phyloP scores from a whole-genome alignment of 2,113 vertebrate genomes.

The Psilopogon haemacephalus region DNA sequence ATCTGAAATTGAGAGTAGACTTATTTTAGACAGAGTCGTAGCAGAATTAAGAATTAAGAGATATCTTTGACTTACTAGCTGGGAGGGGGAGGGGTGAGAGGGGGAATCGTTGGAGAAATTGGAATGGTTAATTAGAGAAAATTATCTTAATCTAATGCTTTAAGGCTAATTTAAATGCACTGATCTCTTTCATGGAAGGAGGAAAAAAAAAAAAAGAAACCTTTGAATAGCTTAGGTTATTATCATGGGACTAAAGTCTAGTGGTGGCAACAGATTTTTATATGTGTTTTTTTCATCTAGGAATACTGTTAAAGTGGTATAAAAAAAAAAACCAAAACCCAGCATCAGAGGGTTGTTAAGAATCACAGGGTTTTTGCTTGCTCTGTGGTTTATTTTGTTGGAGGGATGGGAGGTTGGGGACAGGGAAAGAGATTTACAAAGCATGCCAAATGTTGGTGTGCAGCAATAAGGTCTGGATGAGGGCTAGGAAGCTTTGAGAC shows the following conservation, averaged over 20 bases:
- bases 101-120: conserved; percentile 39
- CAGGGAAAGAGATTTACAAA: background rate
- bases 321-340: too few relatives aligned
- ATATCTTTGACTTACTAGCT: conserved; percentile 30
- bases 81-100: too few relatives aligned
- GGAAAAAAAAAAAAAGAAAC: background rate
- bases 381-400: rapidly evolving
- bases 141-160: conserved; percentile 52
- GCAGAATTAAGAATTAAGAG: conserved; percentile 41
- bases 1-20: background rate
- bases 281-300: background rate
- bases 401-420: rapidly evolving
- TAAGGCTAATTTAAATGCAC: conserved; percentile 54
- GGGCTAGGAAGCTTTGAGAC: background rate
- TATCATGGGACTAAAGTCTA: conserved; percentile 21
- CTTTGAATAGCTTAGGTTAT: conserved; percentile 21
- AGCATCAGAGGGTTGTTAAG: background rate
- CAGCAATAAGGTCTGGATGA: rapidly evolving
- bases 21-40: conserved; percentile 13
- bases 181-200: background rate
- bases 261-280: background rate
- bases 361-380: background rate
- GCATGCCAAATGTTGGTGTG: background rate
- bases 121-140: conserved; percentile 51
- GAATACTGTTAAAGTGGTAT: background rate